These are phyloP conservation scores for Butorides virescens DNA, from an alignment of 2,113 vertebrate species.

Conservation along the genomic window DNA sequence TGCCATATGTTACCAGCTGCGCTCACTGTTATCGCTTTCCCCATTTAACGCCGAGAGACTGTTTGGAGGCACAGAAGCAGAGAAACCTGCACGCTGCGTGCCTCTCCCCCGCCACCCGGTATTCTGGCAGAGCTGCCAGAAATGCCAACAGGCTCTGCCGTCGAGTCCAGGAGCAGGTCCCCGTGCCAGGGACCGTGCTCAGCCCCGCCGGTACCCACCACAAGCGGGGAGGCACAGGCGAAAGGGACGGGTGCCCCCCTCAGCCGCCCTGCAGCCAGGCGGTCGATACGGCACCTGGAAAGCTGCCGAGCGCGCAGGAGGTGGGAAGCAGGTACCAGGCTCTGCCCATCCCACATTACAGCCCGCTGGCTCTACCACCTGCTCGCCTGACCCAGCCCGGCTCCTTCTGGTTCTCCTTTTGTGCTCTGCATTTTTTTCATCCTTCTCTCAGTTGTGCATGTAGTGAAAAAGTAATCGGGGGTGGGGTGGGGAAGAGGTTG, in stretches of 20 bases:
- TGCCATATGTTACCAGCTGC: slow-evolving; percentile 69
- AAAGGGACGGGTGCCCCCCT: background rate
- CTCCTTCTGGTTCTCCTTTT: background rate
- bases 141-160: background rate
- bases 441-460: background rate
- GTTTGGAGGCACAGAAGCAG: background rate
- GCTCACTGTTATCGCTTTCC: background rate
- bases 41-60: background rate
- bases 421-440: fast-evolving
- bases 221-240: fast-evolving
- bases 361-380: background rate
- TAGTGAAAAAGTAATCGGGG: background rate
- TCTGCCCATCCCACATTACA: background rate
- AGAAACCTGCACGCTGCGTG: background rate
- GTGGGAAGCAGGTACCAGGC: background rate
- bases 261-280: background rate
- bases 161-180: fast-evolving
- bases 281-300: background rate
- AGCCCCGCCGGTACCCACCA: fast-evolving
- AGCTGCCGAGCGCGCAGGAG: fast-evolving
- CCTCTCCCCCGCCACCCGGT: background rate
- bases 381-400: background rate
- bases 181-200: background rate
- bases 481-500: too few relatives aligned
- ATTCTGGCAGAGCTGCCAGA: background rate